Evolutionary conservation across 2,888 invertebrate genomes (phyloP).

Genomic region (Polydrusus cervinus): DNA sequence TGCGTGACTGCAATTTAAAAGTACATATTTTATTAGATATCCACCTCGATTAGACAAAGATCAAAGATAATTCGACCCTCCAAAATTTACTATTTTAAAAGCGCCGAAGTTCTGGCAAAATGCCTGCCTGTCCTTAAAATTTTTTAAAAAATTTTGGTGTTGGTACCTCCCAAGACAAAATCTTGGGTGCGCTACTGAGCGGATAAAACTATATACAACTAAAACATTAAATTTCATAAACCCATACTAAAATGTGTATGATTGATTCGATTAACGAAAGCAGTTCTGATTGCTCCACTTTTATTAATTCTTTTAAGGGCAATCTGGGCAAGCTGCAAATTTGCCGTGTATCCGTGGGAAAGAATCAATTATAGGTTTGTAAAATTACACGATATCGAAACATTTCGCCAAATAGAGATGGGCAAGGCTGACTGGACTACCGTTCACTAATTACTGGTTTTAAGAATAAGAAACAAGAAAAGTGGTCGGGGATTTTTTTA

Average conservation of each 20-base stretch:
- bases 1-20: too few species aligned
- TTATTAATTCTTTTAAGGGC: conserved; percentile 24
- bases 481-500: not conserved
- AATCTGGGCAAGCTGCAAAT: conserved; percentile 17
- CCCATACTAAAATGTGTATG: not conserved
- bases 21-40: too few species aligned
- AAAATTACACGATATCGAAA: conserved; percentile 23
- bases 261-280: conserved; percentile 18
- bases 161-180: too few species aligned
- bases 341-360: conserved; percentile 13
- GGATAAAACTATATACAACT: not conserved
- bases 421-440: conserved; percentile 21
- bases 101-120: too few species aligned
- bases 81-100: too few species aligned
- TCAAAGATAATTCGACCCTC: too few species aligned
- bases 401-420: conserved; percentile 22
- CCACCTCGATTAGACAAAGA: too few species aligned
- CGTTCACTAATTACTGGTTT: conserved; percentile 12
- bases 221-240: not conserved
- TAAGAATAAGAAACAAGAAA: not conserved
- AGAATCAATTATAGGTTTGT: conserved; percentile 20
- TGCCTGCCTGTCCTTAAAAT: too few species aligned
- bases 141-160: too few species aligned
- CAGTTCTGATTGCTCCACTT: conserved; percentile 15
- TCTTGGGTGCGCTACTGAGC: too few species aligned